phyloP scores from a whole-genome alignment of 2,113 vertebrate genomes.

The Pangasianodon hypophthalmus region DNA sequence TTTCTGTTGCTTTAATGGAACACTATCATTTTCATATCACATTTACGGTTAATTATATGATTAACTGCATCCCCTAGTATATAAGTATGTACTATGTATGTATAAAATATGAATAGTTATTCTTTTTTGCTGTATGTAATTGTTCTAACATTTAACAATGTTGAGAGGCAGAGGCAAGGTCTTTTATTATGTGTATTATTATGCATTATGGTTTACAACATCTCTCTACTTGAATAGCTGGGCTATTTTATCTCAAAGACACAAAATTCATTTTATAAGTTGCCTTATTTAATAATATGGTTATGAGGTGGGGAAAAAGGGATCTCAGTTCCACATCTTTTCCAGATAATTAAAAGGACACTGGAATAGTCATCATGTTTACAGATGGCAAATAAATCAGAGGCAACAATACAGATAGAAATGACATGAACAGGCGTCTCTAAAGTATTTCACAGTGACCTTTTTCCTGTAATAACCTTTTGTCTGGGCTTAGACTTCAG shows the following conservation, averaged over 20 bases:
- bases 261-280: slow-evolving; percentile 33
- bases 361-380: slow-evolving; percentile 52
- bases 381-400: slow-evolving; percentile 49
- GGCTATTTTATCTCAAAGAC: slow-evolving; percentile 11
- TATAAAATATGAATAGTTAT: neutral
- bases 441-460: slow-evolving; percentile 39
- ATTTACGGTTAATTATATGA: neutral
- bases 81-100: neutral
- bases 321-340: slow-evolving; percentile 37
- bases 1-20: neutral
- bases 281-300: slow-evolving; percentile 33
- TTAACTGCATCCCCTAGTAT: neutral
- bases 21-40: neutral
- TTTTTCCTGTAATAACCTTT: slow-evolving; percentile 44
- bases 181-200: neutral
- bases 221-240: neutral
- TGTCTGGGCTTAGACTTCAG: slow-evolving; percentile 48
- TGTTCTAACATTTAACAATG: slow-evolving; percentile 29
- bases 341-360: slow-evolving; percentile 39
- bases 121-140: slow-evolving; percentile 18
- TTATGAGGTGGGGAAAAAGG: slow-evolving; percentile 34
- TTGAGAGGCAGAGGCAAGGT: slow-evolving; percentile 10
- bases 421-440: slow-evolving; percentile 34
- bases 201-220: slow-evolving; percentile 13
- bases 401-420: slow-evolving; percentile 41